Evolutionary conservation across 2,888 invertebrate genomes (phyloP), one percentile per base, ranked within the genome.

Genomic region (Antitype chi): DNA sequence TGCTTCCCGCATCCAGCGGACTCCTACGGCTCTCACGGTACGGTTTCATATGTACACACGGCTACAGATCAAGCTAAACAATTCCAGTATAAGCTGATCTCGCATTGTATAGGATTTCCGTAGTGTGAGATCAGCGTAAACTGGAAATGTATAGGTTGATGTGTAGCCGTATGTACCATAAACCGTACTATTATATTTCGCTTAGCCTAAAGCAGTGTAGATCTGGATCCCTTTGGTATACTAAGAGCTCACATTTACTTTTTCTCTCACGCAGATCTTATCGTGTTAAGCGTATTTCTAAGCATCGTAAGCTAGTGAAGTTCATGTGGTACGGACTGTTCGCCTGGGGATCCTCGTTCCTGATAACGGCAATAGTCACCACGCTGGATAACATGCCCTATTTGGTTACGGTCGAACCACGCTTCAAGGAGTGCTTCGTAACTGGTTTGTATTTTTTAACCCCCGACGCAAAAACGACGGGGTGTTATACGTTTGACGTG

Each of bases 321-420:
- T 92, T 92, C 68, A 0, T 81, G 7, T 85, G 88, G 80, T 93
- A 93, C 76, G 78, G 84, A 6, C 20, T 86, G 7, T 92, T 89
- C 62, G 91, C 88, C 2, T 93, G 87, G 83, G 92, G 92, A 0
- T 52, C 62, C 0, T 88, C 92, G 0, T 59, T 89, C 0, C 32
- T 84, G 3, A 4, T 80, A 5, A 70, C 80, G 0, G 47, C 28
- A 4, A 23, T 66, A 25, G 25, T 53, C 23, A 32, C 23, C 28
- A 11, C n/a, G 3, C 28, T 80, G 63, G 69, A 78, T 52, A 78
- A 78, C 23, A 69, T 25, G 23, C 0, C 20, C 9, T 1, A 43
- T 9, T 28, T 28, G 38, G 2, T 20, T 20, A 55, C 74, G 4
- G 0, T 3, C 17, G 8, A 86, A 20, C 89, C 89, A 2, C 69